Percentiles rank a stretch among this genome's conserved stretches.
Evolutionary conservation across 2,113 vertebrate species (phyloP).

Genomic region (Pampusana beccarii): DNA sequence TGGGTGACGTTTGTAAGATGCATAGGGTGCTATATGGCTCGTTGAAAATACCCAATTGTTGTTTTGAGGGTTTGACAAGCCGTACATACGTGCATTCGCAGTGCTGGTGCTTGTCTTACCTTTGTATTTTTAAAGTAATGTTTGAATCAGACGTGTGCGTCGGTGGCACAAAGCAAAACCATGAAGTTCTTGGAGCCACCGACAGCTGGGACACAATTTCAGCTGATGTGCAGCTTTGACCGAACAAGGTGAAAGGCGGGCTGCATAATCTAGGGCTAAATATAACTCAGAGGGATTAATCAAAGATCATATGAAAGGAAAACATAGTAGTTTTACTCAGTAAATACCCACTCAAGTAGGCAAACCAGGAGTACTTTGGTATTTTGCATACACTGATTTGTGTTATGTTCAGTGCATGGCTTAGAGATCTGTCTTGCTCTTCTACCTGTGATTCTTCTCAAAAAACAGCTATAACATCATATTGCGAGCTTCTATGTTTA

Average conservation of each 20-base stretch:
- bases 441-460: not conserved
- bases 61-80: not conserved
- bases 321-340: not conserved
- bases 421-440: not conserved
- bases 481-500: not conserved
- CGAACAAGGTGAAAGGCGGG: not conserved
- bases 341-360: not conserved
- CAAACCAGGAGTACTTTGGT: not conserved
- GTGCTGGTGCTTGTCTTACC: not conserved
- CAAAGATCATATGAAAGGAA: not conserved
- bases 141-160: accelerated
- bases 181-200: not conserved
- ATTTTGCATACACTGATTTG: not conserved
- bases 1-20: not conserved
- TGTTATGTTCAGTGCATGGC: not conserved
- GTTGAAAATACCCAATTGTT: not conserved
- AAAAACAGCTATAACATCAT: not conserved
- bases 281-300: not conserved
- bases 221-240: not conserved
- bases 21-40: not conserved
- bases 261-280: not conserved
- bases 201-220: not conserved
- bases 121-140: not conserved
- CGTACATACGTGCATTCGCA: accelerated
- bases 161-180: accelerated